Percentiles rank a stretch among this genome's conserved stretches.
Conservation (phyloP, 2,797 vertebrate genomes). For the Adrianichthys oophorus region DNA sequence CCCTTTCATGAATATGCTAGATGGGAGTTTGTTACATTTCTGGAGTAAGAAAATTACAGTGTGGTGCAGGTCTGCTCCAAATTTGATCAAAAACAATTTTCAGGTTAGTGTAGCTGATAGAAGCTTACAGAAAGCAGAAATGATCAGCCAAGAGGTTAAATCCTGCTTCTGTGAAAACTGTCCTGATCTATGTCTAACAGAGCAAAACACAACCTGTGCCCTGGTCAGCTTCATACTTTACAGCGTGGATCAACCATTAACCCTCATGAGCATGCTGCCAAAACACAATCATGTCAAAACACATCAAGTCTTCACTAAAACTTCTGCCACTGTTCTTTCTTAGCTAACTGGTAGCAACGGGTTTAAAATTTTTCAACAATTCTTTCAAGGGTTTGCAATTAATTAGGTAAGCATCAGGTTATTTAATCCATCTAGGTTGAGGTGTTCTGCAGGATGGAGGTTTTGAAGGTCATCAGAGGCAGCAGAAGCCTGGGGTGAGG, state of each 20-base stretch:
- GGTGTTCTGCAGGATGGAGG: conserved; percentile 16
- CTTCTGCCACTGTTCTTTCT: neutral
- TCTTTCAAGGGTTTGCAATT: neutral
- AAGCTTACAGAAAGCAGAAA: neutral
- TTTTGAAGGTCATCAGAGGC: conserved; percentile 70
- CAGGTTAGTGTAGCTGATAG: too few species aligned
- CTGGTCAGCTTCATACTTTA: conserved; percentile 31
- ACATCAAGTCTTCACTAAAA: neutral
- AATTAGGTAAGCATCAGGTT: neutral
- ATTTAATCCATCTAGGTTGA: conserved; percentile 19
- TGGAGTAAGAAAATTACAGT: too few species aligned
- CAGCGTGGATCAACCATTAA: conserved; percentile 54
- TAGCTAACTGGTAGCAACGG: too few species aligned
- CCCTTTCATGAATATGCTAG: conserved; percentile 58
- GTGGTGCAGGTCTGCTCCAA: too few species aligned
- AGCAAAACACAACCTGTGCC: conserved; percentile 35
- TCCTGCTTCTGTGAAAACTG: conserved; percentile 12
- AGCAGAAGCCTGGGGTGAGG: conserved; percentile 46
- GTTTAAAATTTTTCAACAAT: neutral
- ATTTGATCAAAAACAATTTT: neutral
- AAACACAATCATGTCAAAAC: conserved; percentile 12
- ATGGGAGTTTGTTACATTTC: neutral
- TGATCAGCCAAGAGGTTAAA: neutral
- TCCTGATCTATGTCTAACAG: conserved; percentile 8
- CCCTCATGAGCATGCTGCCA: conserved; percentile 10